Evolutionary conservation across 1,140 invertebrate species (phyloP), one percentile per base, ranked within the genome.

Genomic region (Drosophila ohnishii): DNA sequence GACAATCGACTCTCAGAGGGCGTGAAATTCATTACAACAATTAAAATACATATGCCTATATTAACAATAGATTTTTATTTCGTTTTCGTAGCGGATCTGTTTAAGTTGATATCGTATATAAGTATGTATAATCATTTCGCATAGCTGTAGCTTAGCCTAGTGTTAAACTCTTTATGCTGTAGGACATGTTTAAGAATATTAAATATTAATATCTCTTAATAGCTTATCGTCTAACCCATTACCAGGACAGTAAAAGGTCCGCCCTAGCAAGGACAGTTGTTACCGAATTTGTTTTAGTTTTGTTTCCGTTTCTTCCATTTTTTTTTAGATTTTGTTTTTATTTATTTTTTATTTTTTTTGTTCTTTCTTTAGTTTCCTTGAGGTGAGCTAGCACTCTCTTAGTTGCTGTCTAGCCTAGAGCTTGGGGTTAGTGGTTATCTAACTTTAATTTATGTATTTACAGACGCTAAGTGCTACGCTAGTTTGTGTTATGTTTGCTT

Each of bases 201-300:
- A 88, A 88, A 88, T 88, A 88, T 88, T 88, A 88, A 88, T 88
- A 88, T 88, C 81, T 88, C 77, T 80, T 78, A 66, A 66, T 77
- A 42, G 61, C 62, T 76, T 76, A 76, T 40, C 14, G 39, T 59
- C 63, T 58, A 47, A 34, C 32, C 47, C 47, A 25, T n/a, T 55
- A 25, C 72, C 42, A 59, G 55, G 48, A 70, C 67, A 40, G 39
- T 57, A 19, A 34, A 22, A n/a, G 35, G 63, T 11, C 32, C 28
- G 65, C 44, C 72, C 62, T 62, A 69, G 73, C 39, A 9, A 40
- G 72, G 25, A 61, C 60, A 44, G 47, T 65, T 66, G 7, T 66
- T 35, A 35, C 13, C 4, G 13, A 22, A 30, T 58, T 39, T 48
- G 40, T 60, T 42, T 78, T 59, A 28, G 16, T 37, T 65, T 65